These are phyloP conservation scores for Chalcosyrphus nemorum DNA, from an alignment of 2,888 invertebrate species.

Conservation along the genomic window DNA sequence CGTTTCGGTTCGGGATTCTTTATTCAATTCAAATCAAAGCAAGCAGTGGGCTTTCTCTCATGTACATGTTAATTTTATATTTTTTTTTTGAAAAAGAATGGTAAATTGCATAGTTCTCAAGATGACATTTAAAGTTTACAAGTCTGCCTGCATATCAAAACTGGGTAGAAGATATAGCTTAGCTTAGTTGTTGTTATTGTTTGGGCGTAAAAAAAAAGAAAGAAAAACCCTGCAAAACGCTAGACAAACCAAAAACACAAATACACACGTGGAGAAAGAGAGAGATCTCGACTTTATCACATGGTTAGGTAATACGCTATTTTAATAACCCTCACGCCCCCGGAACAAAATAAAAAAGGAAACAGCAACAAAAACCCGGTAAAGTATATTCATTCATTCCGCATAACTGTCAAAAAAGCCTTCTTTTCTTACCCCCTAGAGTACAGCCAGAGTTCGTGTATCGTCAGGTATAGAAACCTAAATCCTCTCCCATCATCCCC, in stretches of 20 bases:
- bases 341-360: neutral
- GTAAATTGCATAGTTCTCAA: too few relatives aligned
- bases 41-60: neutral
- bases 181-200: too few relatives aligned
- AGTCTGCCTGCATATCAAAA: neutral
- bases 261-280: neutral
- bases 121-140: neutral
- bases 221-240: neutral
- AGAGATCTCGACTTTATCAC: neutral
- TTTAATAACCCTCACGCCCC: neutral
- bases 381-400: conserved; percentile 11
- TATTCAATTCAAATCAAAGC: neutral
- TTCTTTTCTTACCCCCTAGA: neutral
- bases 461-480: neutral
- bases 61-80: neutral
- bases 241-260: neutral
- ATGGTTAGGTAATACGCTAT: conserved; percentile 29
- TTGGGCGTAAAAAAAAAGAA: neutral
- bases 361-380: conserved; percentile 6
- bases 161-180: too few relatives aligned
- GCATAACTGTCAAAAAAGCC: conserved; percentile 20
- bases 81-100: neutral
- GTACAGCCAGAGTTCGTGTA: neutral
- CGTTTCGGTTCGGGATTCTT: too few relatives aligned
- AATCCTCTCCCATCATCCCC: neutral